Conservation (phyloP, 2,797 vertebrate species). For the Sebastes iracundus region DNA sequence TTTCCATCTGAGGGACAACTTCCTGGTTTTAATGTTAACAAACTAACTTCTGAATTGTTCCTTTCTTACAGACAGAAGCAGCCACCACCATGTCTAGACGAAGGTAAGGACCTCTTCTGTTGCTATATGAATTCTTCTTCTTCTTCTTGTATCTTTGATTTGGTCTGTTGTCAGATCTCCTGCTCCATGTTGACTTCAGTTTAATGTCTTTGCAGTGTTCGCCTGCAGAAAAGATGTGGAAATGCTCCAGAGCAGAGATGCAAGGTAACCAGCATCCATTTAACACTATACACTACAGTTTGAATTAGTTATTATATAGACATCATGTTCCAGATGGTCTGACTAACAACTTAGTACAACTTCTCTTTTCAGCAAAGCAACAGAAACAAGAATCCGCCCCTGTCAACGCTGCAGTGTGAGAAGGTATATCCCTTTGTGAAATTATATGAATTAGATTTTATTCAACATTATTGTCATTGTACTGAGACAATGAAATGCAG, state of each 20-base stretch:
- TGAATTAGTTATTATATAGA: too few species aligned
- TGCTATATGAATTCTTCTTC: neutral
- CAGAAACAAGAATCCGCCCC: constrained; percentile 68
- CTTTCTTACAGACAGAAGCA: neutral
- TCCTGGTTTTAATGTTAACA: constrained; percentile 1
- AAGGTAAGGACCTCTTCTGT: neutral
- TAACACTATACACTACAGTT: neutral
- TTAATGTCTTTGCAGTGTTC: constrained; percentile 76
- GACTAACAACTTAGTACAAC: neutral
- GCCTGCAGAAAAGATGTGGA: constrained; percentile 83
- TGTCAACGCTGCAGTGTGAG: constrained; percentile 85
- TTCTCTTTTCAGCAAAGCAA: constrained; percentile 75
- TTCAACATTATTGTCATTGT: neutral
- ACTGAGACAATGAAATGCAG: neutral
- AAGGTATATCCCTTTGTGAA: constrained; percentile 73
- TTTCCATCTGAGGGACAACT: neutral
- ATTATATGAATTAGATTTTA: neutral
- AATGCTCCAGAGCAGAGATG: constrained; percentile 63
- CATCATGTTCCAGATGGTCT: neutral
- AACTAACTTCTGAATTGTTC: neutral
- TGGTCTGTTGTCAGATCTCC: neutral
- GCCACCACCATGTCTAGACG: constrained; percentile 20
- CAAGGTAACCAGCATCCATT: constrained; percentile 70
- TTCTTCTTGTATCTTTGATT: neutral
- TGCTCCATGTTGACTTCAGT: neutral